Percentiles rank a stretch among this genome's conserved stretches.
Conservation (phyloP, 2,888 invertebrate genomes). For the Diploptera punctata region DNA sequence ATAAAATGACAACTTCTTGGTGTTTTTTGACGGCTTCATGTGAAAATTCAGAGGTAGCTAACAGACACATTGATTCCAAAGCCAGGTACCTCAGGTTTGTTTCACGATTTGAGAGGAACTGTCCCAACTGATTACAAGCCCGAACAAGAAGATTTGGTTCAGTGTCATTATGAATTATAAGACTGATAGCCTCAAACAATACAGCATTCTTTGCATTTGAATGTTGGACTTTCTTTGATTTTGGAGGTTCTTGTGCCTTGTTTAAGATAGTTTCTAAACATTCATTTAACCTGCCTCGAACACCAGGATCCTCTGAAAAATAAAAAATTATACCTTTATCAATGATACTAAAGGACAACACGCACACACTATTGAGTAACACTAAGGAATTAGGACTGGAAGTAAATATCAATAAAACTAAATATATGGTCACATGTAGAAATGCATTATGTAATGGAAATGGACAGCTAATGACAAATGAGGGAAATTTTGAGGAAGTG, state of each 20-base stretch:
- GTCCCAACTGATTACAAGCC: constrained; percentile 98
- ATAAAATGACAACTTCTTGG: constrained; percentile 98
- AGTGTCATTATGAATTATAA: constrained; percentile 99
- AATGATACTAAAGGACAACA: background rate
- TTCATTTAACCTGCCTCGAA: constrained; percentile 94
- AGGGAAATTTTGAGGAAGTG: no score
- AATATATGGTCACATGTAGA: no score
- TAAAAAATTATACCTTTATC: background rate
- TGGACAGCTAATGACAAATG: no score
- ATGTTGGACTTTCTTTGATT: constrained; percentile 99
- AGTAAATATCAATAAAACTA: no score
- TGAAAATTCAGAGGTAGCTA: constrained; percentile 98
- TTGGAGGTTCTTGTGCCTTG: constrained; percentile 99
- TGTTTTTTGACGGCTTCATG: constrained; percentile 99
- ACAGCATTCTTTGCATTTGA: constrained; percentile 99
- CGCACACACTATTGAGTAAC: no score
- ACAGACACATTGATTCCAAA: constrained; percentile 98
- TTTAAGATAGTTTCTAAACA: constrained; percentile 98
- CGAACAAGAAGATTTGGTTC: constrained; percentile 96
- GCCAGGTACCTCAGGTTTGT: constrained; percentile 98
- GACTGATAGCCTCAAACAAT: constrained; percentile 98
- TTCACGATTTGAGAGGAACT: constrained; percentile 96
- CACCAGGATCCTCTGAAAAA: constrained; percentile 89
- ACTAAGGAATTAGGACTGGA: no score
- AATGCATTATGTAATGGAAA: no score